These are phyloP conservation scores for Yponomeuta plumbellus DNA, from an alignment of 2,888 invertebrate species.

Conservation along the genomic window DNA sequence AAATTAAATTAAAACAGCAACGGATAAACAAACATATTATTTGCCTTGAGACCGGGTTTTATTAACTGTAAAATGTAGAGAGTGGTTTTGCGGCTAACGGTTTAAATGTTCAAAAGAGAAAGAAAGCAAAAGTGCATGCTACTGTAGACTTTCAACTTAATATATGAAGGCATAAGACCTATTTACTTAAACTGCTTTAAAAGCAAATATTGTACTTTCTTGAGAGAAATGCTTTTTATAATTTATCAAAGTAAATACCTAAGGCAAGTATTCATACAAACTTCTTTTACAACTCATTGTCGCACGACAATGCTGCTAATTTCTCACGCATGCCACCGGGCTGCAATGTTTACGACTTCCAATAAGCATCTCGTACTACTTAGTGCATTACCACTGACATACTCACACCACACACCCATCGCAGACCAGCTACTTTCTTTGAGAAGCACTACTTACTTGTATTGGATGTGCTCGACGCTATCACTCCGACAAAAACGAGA, in stretches of 20 bases:
- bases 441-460: conserved; percentile 53
- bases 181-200: no score
- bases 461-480: conserved; percentile 51
- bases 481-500: conserved; percentile 45
- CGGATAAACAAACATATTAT: no score
- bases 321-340: background rate
- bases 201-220: no score
- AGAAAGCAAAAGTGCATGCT: conserved; percentile 1
- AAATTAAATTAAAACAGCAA: no score
- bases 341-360: background rate
- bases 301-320: background rate
- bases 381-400: background rate
- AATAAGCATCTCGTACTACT: background rate
- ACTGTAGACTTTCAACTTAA: no score
- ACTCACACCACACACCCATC: background rate
- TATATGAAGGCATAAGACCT: no score
- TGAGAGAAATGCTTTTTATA: no score
- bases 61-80: background rate
- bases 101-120: background rate
- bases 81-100: background rate
- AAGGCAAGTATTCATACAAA: no score
- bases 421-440: conserved; percentile 11
- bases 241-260: no score
- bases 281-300: background rate
- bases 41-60: no score